Evolutionary conservation across 2,113 vertebrate species (phyloP).

Genomic region (Halichoeres trimaculatus): DNA sequence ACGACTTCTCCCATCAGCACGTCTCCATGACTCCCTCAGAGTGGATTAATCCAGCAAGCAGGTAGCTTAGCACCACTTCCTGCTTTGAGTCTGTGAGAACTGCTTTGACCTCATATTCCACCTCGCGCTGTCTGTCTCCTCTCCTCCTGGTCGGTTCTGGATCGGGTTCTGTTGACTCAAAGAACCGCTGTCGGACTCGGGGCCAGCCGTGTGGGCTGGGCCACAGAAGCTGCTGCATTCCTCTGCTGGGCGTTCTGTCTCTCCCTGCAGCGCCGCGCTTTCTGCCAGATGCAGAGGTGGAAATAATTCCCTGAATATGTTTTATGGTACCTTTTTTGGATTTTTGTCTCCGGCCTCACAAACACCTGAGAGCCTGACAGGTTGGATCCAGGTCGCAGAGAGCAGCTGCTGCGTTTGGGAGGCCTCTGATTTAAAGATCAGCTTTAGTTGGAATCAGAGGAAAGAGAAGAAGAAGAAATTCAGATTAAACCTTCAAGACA

Average conservation of each 20-base stretch:
- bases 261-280: conserved; percentile 50
- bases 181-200: conserved; percentile 59
- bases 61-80: conserved; percentile 48
- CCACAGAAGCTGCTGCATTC: conserved; percentile 76
- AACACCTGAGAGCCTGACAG: neutral
- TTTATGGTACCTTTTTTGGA: conserved; percentile 16
- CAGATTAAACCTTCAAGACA: neutral
- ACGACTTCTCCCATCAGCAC: conserved; percentile 56
- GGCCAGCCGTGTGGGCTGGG: conserved; percentile 64
- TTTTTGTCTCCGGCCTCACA: neutral
- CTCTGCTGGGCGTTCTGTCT: conserved; percentile 73
- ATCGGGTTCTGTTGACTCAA: conserved; percentile 78
- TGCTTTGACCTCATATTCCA: conserved; percentile 55
- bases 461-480: neutral
- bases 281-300: conserved; percentile 44
- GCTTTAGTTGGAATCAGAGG: neutral
- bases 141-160: conserved; percentile 62
- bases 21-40: conserved; percentile 18
- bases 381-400: neutral
- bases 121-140: conserved; percentile 50
- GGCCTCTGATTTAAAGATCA: neutral
- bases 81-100: conserved; percentile 52
- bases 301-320: conserved; percentile 25
- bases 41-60: conserved; percentile 8
- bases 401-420: neutral